Evolutionary conservation across 2,113 vertebrate genomes (phyloP), one percentile per base, ranked within the genome.

Genomic region (Pseudorasbora parva): DNA sequence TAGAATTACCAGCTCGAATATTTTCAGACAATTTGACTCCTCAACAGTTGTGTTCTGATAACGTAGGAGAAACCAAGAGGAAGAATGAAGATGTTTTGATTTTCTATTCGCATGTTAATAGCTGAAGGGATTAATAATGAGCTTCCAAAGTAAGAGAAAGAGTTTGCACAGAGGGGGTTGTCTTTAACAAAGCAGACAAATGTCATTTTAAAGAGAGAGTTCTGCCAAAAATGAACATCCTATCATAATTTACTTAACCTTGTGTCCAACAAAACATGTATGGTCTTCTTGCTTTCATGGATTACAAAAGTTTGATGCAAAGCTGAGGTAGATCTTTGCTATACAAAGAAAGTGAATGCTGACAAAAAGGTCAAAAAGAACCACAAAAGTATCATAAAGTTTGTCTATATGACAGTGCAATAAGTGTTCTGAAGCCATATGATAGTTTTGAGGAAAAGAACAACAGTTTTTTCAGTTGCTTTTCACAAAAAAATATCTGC

Each of bases 1-100:
- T 80, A 78, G 89, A 90, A 87, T 93, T 93, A 92, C 73, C 72
- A 75, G 80, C 84, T 87, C 78, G 89, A 90, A 91, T 89, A 89
- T 90, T 90, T 89, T 89, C 66, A 90, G 85, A 84, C 87, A 86
- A 85, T 88, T 78, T 86, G 88, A 92, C 90, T 93, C 90, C 21
- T 81, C 75, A 87, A 80, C 85, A 87, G 90, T 89, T 89, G 81
- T 73, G 81, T 68, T 57, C 76, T 33, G 57, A 82, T 77, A 57
- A 62, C 72, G 49, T 54, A 64, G 23, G 43, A n/a, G 21, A 69
- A 59, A 78, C 33, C 57, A 73, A 47, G 54, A 19, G 45, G 69
- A 80, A 74, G 66, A 57, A 30, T 25, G 47, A 51, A 19, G 25
- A 74, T 51, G 25, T 62, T 86, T 11, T 27, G 27, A 21, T 57